Evolutionary conservation across 2,888 invertebrate species (phyloP), one percentile per base, ranked within the genome.

Genomic region (Muschampia plurimacula): DNA sequence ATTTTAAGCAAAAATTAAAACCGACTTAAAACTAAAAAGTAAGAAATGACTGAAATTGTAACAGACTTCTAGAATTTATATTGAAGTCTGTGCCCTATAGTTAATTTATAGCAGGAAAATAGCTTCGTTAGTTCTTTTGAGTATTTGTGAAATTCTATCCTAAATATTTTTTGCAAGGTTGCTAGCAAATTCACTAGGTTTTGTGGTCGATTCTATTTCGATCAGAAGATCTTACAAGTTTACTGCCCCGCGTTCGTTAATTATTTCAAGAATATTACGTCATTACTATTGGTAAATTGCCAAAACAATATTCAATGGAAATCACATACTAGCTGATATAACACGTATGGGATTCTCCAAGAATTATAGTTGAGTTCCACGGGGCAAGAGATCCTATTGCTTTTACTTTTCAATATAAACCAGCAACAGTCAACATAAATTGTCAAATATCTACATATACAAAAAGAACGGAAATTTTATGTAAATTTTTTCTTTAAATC

Each of bases 241-340:
- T 65, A 65, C 64, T 70, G 70, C 70, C 70, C 36, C 59, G 59
- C 36, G 57, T 57, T 52, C 36, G 8, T 36, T 66, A 44, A 64
- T 62, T 70, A 65, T 65, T 70, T 46, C 57, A 28, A 65, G 46
- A 70, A 13, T 41, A 41, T 70, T 36, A 65, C 57, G 65, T 57
- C 36, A 57, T 59, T 9, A 15, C 13, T 32, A 57, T 59, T 70
- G 70, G 65, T 59, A 36, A 59, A 46, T 70, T 70, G 70, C 65
- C 70, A 70, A 49, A 65, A 59, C 49, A 59, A 28, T 8, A 46
- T 13, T 22, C 55, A 65, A 70, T 65, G 44, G 36, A 41, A 65
- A 70, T 65, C 65, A 9, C 65, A 44, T 57, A 64, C 62, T 55
- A 9, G 46, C 13, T 49, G 49, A 49, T 49, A n/a, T 49, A 5